Evolutionary conservation across 2,113 vertebrate species (phyloP).

Genomic region (Dunckerocampus dactyliophorus): DNA sequence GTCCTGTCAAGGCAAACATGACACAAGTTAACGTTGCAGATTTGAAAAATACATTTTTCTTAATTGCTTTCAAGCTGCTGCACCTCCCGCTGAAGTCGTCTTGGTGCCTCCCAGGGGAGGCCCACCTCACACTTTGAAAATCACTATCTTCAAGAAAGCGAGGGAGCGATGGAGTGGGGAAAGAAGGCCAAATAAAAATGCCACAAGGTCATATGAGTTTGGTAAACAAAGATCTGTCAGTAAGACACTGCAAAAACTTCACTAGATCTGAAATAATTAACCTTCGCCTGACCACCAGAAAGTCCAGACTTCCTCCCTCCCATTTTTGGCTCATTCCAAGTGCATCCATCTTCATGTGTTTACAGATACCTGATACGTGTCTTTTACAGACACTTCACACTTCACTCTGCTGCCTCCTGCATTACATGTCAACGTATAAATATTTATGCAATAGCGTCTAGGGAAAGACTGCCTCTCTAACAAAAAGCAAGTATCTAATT

Average conservation of each 20-base stretch:
- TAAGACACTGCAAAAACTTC: slow-evolving; percentile 4
- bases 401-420: background rate
- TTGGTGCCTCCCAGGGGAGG: too few relatives aligned
- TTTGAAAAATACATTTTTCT: too few relatives aligned
- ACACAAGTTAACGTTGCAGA: too few relatives aligned
- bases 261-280: background rate
- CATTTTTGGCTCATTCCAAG: too few relatives aligned
- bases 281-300: background rate
- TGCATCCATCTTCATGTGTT: background rate
- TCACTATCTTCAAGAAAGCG: background rate
- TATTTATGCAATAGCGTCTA: background rate
- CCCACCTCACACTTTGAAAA: too few relatives aligned
- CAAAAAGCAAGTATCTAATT: slow-evolving; percentile 3
- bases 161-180: slow-evolving; percentile 6
- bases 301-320: too few relatives aligned
- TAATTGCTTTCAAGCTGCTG: too few relatives aligned
- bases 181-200: slow-evolving; percentile 8
- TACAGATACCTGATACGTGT: background rate
- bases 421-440: slow-evolving; percentile 8
- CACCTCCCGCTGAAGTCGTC: too few relatives aligned
- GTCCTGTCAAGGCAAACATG: too few relatives aligned
- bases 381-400: background rate
- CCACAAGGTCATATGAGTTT: slow-evolving; percentile 11
- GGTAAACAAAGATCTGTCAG: slow-evolving; percentile 37
- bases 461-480: background rate